Evolutionary conservation across 2,888 invertebrate genomes (phyloP).

Genomic region (Cylindroiulus punctatus): DNA sequence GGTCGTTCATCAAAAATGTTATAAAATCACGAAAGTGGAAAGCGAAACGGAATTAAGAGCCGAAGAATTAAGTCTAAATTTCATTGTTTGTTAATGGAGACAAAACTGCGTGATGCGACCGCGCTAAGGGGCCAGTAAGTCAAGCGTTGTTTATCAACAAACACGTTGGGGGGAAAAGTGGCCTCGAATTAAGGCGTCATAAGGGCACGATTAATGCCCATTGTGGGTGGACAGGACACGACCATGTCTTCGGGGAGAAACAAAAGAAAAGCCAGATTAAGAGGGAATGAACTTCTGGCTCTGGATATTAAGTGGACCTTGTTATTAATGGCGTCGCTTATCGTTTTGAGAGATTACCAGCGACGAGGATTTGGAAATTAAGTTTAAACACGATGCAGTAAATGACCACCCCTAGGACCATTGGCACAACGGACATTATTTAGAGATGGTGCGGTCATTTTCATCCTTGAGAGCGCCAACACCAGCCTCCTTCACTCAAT

Average conservation of each 20-base stretch:
- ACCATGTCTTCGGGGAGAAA: neutral
- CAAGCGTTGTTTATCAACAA: neutral
- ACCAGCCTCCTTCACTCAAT: too few relatives aligned
- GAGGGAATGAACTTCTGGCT: neutral
- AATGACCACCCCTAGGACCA: neutral
- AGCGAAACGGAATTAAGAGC: neutral
- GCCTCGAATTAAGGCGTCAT: neutral
- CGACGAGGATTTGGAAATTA: neutral
- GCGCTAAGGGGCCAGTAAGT: neutral
- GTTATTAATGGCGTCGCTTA: neutral
- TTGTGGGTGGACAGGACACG: neutral
- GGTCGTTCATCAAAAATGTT: neutral
- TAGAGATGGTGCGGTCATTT: too few relatives aligned
- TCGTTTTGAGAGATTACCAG: neutral
- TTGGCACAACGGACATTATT: neutral
- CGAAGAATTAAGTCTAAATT: neutral
- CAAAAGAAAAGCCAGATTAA: neutral
- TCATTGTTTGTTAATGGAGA: neutral
- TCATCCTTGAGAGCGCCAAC: too few relatives aligned
- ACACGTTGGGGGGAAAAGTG: neutral
- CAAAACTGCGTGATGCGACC: neutral
- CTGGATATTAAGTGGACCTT: neutral
- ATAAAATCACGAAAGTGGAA: neutral
- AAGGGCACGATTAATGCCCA: neutral
- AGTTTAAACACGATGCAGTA: neutral